These are phyloP conservation scores for Tridacna gigas DNA, from an alignment of 2,888 invertebrate genomes.

Conservation along the genomic window DNA sequence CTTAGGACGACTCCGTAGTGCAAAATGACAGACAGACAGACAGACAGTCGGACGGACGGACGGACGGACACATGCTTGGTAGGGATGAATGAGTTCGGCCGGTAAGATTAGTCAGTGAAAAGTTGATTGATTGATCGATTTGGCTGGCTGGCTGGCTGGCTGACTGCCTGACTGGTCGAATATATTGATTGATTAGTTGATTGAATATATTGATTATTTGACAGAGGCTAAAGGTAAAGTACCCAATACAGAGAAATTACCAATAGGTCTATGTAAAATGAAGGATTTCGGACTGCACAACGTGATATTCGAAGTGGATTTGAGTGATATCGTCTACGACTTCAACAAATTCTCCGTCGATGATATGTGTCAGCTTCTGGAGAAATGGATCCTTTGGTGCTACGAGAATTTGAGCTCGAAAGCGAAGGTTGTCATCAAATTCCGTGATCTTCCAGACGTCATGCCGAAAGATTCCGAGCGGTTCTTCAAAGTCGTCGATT, in stretches of 20 bases:
- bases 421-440: conserved; percentile 24
- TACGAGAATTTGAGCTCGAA: conserved; percentile 16
- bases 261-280: not conserved
- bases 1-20: too few species aligned
- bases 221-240: not conserved
- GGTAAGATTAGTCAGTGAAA: not conserved
- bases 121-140: too few species aligned
- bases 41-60: too few species aligned
- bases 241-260: not conserved
- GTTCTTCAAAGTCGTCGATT: conserved; percentile 23
- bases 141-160: too few species aligned
- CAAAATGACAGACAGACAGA: too few species aligned
- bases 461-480: conserved; percentile 26
- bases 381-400: conserved; percentile 24
- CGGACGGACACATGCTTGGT: too few species aligned
- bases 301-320: not conserved
- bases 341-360: conserved; percentile 23
- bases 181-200: not conserved
- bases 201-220: not conserved
- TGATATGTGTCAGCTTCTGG: conserved; percentile 10
- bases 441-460: conserved; percentile 32
- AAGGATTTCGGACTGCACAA: not conserved
- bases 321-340: conserved; percentile 4
- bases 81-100: not conserved
- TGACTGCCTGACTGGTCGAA: too few species aligned